phyloP scores from a whole-genome alignment of 2,888 invertebrate genomes.

The Eilema sororculum region DNA sequence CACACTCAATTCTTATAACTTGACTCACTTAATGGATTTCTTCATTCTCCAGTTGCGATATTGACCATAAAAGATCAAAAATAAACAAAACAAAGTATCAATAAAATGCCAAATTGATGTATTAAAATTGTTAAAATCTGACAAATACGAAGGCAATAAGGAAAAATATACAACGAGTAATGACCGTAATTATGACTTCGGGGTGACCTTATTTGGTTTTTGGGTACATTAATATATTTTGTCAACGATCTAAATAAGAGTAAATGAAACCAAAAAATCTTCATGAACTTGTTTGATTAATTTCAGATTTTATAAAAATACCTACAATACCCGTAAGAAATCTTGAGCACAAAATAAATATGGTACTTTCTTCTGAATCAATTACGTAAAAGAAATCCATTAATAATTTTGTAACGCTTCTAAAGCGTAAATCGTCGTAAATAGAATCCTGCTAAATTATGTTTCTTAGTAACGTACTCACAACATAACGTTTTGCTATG shows the following conservation, averaged over 20 bases:
- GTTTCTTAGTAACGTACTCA: too few relatives aligned
- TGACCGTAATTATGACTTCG: slow-evolving; percentile 17
- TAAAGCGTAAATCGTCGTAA: too few relatives aligned
- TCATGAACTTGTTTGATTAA: not conserved
- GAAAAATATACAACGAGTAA: slow-evolving; percentile 54
- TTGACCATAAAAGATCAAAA: slow-evolving; percentile 43
- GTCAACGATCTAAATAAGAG: not conserved
- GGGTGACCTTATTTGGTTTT: not conserved
- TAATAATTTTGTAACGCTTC: too few relatives aligned
- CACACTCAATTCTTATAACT: slow-evolving; percentile 19
- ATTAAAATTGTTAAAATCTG: slow-evolving; percentile 43
- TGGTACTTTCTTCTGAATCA: not conserved
- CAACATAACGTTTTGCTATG: not conserved
- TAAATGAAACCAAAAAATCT: not conserved
- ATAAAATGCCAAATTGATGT: slow-evolving; percentile 46
- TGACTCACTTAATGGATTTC: slow-evolving; percentile 35
- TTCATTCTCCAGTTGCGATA: slow-evolving; percentile 38
- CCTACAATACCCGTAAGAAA: not conserved
- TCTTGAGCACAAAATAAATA: not conserved
- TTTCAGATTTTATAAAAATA: not conserved
- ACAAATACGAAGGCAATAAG: slow-evolving; percentile 53
- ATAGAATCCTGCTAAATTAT: too few relatives aligned
- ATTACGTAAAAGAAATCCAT: not conserved
- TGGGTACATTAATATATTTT: not conserved
- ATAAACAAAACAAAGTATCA: slow-evolving; percentile 45